Evolutionary conservation across 2,797 vertebrate species (phyloP), one percentile per base, ranked within the genome.

Genomic region (Neosalanx taihuensis): DNA sequence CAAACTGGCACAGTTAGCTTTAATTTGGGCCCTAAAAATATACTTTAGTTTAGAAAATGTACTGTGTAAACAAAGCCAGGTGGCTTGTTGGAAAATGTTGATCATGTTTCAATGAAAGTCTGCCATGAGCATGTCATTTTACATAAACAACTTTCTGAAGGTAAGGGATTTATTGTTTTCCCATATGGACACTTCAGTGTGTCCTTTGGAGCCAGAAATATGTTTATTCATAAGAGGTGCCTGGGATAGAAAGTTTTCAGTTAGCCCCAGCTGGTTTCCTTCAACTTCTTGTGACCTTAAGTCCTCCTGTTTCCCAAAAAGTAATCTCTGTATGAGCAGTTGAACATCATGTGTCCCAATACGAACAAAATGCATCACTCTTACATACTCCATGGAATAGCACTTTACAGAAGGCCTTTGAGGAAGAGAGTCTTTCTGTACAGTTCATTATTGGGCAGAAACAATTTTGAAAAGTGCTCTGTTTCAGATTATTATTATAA

Each of bases 211-310:
- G 90, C 90, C 51, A 58, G 53, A 31, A 1, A 75, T 87, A 92
- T 92, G 89, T 91, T 89, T 93, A 93, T 93, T 93, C 90, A 92
- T 92, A 89, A 90, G 82, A 78, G 79, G 81, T 86, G 84, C 76
- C 76, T 72, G 81, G 79, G 73, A 67, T 64, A 70, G 72, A 76
- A 91, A 88, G 84, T 91, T 92, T 85, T 77, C 73, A 65, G 31
- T 82, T 81, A 89, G 86, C 86, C 88, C 90, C 90, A 93, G 88
- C 89, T 91, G 90, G 89, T 89, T 86, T 76, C 77, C 79, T 85
- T 79, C 86, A 80, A 91, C 87, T 88, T 91, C 88, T 80, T 82
- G 83, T 90, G 91, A 93, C 92, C 92, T 92, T 87, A 79, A 91
- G 91, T 91, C 87, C 77, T 83, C 71, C 75, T 58, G 61, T 78